Conservation (phyloP, 2,113 vertebrate species). For the Lethenteron reissneri region DNA sequence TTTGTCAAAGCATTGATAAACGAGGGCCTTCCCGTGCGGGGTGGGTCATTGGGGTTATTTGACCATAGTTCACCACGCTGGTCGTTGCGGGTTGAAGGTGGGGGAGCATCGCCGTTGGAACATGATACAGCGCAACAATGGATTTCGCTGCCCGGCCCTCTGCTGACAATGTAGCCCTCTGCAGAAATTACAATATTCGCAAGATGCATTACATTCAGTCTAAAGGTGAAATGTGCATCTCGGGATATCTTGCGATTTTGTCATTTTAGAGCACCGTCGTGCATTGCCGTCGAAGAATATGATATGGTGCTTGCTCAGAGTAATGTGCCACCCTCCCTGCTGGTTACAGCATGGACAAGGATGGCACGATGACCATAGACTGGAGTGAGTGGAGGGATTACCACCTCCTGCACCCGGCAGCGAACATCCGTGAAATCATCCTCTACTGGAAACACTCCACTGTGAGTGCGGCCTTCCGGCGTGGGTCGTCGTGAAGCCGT, state of each 20-base stretch:
- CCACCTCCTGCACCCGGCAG: slow-evolving; percentile 56
- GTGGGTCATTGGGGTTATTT: too few relatives aligned
- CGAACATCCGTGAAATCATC: slow-evolving; percentile 65
- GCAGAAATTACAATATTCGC: background rate
- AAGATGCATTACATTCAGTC: background rate
- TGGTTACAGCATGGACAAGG: slow-evolving; percentile 54
- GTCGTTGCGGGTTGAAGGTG: too few relatives aligned
- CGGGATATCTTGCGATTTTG: background rate
- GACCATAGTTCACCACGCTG: too few relatives aligned
- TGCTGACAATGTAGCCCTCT: background rate
- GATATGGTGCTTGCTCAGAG: too few relatives aligned
- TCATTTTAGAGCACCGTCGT: background rate
- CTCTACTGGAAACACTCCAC: slow-evolving; percentile 72
- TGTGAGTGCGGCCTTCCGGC: slow-evolving; percentile 22
- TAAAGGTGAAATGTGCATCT: background rate
- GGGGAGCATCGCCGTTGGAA: too few relatives aligned
- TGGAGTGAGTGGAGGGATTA: slow-evolving; percentile 88
- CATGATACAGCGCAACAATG: too few relatives aligned
- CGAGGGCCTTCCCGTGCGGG: too few relatives aligned
- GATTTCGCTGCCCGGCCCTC: too few relatives aligned
- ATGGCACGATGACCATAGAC: slow-evolving; percentile 71
- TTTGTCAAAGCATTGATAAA: too few relatives aligned
- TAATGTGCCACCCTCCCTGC: background rate
- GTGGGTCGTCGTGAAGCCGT: too few relatives aligned
- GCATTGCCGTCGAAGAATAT: too few relatives aligned